Base-by-base conservation (phyloP, 2,888 invertebrate species). In the Temnothorax rugatulus region DNA sequence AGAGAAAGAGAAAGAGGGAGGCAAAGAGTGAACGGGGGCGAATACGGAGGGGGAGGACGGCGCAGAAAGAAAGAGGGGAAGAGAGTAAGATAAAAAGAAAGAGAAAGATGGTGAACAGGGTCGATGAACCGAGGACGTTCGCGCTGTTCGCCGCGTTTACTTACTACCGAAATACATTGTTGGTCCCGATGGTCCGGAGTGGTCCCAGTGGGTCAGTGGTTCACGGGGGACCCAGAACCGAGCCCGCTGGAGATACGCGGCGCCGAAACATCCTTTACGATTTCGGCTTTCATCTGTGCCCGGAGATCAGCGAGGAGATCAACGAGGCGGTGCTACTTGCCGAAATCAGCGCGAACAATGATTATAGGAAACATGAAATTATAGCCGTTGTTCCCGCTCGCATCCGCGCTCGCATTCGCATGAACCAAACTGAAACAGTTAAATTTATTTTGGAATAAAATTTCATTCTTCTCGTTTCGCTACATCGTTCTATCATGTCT, bases 171-270 rank as follows among this genome's bases (percentile, higher is more conserved):
- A 92, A 92, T 92, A 91, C 90, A 90, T 91, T 88, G 87, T 91
- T 87, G 87, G 86, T 83, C 87, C 84, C 88, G 86, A 88, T 90
- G 88, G 87, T 91, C 88, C 90, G 87, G 84, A 89, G 86, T 88
- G 89, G 88, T 90, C 84, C 91, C 92, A 94, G 93, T 94, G 93
- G 94, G 94, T 94, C 94, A 94, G 93, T 94, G 93, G 94, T 94
- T 93, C 94, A 94, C 89, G 91, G 88, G 91, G 90, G 84, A 85
- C 87, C 73, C 79, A 83, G 82, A 79, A 79, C 83, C 59, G 25
- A 69, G 83, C 50, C 76, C 84, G 75, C 75, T 71, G 66, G 79
- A 84, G 76, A 61, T 73, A 79, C 57, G 69, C 47, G 38, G 74
- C 63, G 69, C 69, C 41, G 73, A 84, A 79, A 82, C 74, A 84